phyloP scores from a whole-genome alignment of 2,113 vertebrate species.

The Opisthocomus hoazin region DNA sequence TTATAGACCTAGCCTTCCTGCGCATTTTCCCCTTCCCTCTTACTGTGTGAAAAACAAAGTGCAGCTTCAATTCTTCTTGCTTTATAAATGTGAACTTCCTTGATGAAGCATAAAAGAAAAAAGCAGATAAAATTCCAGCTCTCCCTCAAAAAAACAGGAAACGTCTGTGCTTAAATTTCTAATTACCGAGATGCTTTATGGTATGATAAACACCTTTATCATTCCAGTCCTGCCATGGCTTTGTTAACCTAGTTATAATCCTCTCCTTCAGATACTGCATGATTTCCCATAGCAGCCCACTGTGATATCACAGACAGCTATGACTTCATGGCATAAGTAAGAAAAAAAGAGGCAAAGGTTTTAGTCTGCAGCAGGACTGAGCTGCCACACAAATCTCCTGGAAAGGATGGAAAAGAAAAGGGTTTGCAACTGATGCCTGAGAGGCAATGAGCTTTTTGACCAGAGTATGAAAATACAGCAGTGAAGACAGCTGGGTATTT shows the following conservation, averaged over 20 bases:
- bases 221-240: neutral
- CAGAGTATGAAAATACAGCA: constrained; percentile 48
- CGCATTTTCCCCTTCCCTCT: constrained; percentile 18
- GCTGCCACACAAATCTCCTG: constrained; percentile 48
- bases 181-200: constrained; percentile 43
- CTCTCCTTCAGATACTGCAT: constrained; percentile 28
- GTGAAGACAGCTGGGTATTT: constrained; percentile 23
- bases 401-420: constrained; percentile 10
- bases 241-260: constrained; percentile 59
- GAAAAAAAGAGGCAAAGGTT: constrained; percentile 51
- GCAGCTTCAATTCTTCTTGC: constrained; percentile 35
- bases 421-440: neutral
- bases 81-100: constrained; percentile 59
- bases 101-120: constrained; percentile 36
- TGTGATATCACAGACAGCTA: constrained; percentile 58
- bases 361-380: neutral
- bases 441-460: constrained; percentile 25
- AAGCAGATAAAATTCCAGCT: constrained; percentile 29
- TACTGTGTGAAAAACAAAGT: constrained; percentile 47
- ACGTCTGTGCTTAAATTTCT: constrained; percentile 21
- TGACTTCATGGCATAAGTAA: constrained; percentile 64
- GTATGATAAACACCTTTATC: constrained; percentile 30
- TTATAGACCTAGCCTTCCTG: constrained; percentile 68
- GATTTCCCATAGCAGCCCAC: constrained; percentile 37
- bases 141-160: constrained; percentile 27